Evolutionary conservation across 2,113 vertebrate genomes (phyloP), one percentile per base, ranked within the genome.

Genomic region (Aplodontia rufa): DNA sequence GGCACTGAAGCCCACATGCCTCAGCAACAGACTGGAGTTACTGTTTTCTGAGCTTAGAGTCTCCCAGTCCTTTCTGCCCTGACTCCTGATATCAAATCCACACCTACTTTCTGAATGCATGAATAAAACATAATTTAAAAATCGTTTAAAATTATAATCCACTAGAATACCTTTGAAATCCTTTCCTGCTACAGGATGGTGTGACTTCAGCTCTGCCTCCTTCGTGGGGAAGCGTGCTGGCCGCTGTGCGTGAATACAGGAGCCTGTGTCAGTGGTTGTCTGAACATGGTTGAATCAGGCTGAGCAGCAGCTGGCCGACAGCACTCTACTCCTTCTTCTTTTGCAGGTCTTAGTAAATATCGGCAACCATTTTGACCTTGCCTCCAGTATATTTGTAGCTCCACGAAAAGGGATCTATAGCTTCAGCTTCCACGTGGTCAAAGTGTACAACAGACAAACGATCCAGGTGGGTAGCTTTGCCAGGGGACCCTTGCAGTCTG

Each of bases 371-470:
- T 99, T 99, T 98, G 99, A 99, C 98, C 99, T 99, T 85, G 99
- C 99, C 98, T 99, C 99, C 97, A 99, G 99, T 98, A 99, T 99
- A 98, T 99, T 99, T 98, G 99, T 99, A 97, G 99, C 99, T 71
- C 99, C 99, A 28, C 98, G 99, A 90, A 99, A 99, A 98, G 99
- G 99, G 64, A 99, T 99, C 90, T 99, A 99, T 98, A 99, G 99
- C 98, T 99, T 99, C 99, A 99, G 99, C 98, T 99, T 99, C 98
- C 99, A 99, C 93, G 99, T 99, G 98, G 99, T 99, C 97, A 99
- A 99, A 98, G 99, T 99, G 90, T 99, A 99, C 99, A 99, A 99
- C 98, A 99, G 99, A 98, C 99, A 99, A 98, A 99, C 99, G 87
- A 99, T 99, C 98, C 99, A 99, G 99, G 99, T 99, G 98, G 98